Percentiles rank a stretch among this genome's conserved stretches.
Evolutionary conservation across 2,888 invertebrate species (phyloP).

Genomic region (Sthenelais limicola): DNA sequence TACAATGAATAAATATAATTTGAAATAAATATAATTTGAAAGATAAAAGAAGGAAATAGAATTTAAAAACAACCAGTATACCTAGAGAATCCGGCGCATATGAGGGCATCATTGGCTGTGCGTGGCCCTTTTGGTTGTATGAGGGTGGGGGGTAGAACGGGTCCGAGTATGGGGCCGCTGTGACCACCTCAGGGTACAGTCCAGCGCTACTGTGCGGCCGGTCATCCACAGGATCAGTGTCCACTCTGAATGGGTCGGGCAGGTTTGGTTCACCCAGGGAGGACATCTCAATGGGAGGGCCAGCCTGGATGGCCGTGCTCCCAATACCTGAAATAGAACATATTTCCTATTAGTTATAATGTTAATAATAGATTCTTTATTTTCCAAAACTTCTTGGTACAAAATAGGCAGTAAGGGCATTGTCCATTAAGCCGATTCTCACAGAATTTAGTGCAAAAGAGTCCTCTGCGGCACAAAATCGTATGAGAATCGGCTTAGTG

Average conservation of each 20-base stretch:
- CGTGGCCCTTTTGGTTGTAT: background rate
- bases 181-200: slow-evolving; percentile 24
- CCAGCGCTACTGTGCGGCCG: background rate
- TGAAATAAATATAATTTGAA: no score
- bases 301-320: no score
- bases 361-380: no score
- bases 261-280: slow-evolving; percentile 13
- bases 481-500: no score
- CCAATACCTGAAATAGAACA: no score
- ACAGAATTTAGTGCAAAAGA: no score
- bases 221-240: background rate
- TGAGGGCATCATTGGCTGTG: background rate
- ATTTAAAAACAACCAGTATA: background rate
- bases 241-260: slow-evolving; percentile 15
- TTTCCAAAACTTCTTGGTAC: no score
- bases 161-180: slow-evolving; percentile 2
- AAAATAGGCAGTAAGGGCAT: no score
- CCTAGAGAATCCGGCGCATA: slow-evolving; percentile 10
- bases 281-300: slow-evolving; percentile 23
- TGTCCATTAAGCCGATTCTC: no score
- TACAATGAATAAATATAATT: no score
- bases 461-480: no score
- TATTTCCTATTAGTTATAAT: no score
- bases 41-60: background rate
- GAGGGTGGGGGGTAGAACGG: slow-evolving; percentile 12